These are phyloP conservation scores for Dendronephthya gigantea DNA, from an alignment of 64 coral and sea anemone genomes.

Conservation along the genomic window DNA sequence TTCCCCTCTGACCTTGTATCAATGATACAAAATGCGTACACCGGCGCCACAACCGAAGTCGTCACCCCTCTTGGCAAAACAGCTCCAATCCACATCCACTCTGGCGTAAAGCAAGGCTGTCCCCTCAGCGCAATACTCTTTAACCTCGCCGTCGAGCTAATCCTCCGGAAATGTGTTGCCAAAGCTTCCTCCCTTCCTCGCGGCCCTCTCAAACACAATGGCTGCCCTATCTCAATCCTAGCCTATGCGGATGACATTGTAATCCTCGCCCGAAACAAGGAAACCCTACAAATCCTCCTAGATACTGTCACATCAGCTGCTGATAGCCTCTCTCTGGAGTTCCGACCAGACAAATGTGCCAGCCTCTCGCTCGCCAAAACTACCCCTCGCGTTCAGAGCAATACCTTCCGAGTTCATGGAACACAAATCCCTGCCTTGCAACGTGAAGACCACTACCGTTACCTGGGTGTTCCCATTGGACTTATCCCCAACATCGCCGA, in stretches of 20 bases:
- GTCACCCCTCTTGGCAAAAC: too few relatives aligned
- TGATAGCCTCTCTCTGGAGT: not conserved
- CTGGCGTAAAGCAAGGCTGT: too few relatives aligned
- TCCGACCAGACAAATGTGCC: not conserved
- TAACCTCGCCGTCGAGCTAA: not conserved
- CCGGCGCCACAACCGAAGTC: too few relatives aligned
- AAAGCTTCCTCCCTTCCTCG: not conserved
- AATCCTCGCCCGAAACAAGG: not conserved
- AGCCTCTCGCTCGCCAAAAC: not conserved
- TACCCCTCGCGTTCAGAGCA: not conserved
- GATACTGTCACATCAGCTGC: not conserved
- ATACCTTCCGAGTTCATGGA: not conserved
- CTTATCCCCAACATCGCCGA: not conserved
- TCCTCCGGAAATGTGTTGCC: too few relatives aligned
- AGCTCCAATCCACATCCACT: too few relatives aligned
- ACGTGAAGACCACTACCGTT: not conserved
- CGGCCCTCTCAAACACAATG: not conserved
- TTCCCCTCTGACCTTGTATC: too few relatives aligned
- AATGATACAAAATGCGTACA: too few relatives aligned
- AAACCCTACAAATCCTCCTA: not conserved
- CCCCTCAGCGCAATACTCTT: not conserved
- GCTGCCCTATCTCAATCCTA: not conserved
- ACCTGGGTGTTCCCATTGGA: not conserved
- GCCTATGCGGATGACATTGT: not conserved
- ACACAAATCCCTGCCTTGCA: not conserved